A percentile compares a stretch with the other conserved stretches of the same genome.
Conservation (phyloP, 2,888 invertebrate species). For the Thymelicus acteon region DNA sequence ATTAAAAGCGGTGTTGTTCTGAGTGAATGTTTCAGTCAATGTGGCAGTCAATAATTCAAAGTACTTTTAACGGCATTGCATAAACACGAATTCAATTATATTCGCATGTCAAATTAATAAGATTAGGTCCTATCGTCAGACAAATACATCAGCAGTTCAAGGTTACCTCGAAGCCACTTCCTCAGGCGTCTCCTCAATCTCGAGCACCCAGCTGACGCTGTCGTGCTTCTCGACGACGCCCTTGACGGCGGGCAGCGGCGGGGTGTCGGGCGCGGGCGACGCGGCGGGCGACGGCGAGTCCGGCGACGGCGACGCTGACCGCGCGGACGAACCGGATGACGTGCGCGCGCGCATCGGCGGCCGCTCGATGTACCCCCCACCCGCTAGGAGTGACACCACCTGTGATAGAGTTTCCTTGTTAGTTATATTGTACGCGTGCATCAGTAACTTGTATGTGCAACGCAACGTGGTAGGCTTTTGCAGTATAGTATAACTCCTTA, state of each 20-base stretch:
- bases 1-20: too few relatives aligned
- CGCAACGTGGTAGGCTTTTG: too few relatives aligned
- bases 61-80: too few relatives aligned
- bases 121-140: too few relatives aligned
- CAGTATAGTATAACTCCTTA: too few relatives aligned
- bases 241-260: constrained; percentile 90
- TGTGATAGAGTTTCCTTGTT: constrained; percentile 58
- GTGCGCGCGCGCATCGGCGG: constrained; percentile 71
- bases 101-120: too few relatives aligned
- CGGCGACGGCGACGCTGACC: constrained; percentile 70
- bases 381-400: constrained; percentile 76
- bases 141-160: background rate
- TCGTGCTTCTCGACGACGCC: constrained; percentile 94
- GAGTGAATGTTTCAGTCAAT: background rate
- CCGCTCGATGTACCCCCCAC: constrained; percentile 74
- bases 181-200: constrained; percentile 90
- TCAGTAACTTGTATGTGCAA: too few relatives aligned
- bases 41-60: too few relatives aligned
- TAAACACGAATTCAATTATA: too few relatives aligned
- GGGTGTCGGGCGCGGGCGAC: constrained; percentile 79
- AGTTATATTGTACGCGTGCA: too few relatives aligned
- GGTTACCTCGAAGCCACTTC: constrained; percentile 86
- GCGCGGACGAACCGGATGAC: constrained; percentile 70
- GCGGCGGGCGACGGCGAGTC: constrained; percentile 71
- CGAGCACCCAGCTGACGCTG: constrained; percentile 94